Evolutionary conservation across 2,888 invertebrate genomes (phyloP), one percentile per base, ranked within the genome.

Genomic region (Aphodius granarius): DNA sequence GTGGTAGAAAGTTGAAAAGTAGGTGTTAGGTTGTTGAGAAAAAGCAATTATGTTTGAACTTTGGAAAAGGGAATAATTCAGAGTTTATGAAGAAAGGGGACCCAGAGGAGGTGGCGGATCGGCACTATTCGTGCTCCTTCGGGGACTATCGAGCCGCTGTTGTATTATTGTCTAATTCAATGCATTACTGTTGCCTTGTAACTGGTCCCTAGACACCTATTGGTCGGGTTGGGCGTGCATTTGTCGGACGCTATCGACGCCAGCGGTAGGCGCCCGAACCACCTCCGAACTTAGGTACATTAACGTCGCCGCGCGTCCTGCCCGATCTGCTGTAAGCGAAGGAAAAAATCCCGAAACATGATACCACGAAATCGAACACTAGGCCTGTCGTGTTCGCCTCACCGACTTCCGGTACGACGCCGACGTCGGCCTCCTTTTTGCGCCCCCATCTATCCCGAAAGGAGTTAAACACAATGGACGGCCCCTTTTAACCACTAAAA

Each of bases 141-240:
- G 84, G 84, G 84, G 84, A 83, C 84, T 84, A 86, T 86, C 84
- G 84, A 81, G 81, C 81, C 84, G 83, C 84, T 84, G 84, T 85
- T 89, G 88, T 89, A 89, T 89, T 89, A 89, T 89, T 87, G 88
- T 89, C 89, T 89, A 89, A 89, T 89, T 89, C 89, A 89, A 89
- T 89, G 89, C 89, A 89, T 89, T 89, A 89, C 87, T 85, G 85
- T 84, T 86, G 86, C 86, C 86, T 85, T 86, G 85, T 87, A 87
- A 87, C 87, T 86, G 86, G 85, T 84, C 87, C 86, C 86, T 77
- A 78, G 87, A 82, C 84, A 82, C 84, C 86, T 86, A 87, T 87
- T 86, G 85, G 83, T 83, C 80, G 82, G 82, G 83, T 84, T 85
- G 87, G 86, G 85, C 83, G 84, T 85, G 83, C 83, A 84, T 84